Percentiles rank a stretch among this genome's conserved stretches.
phyloP scores from a whole-genome alignment of 2,113 vertebrate genomes.

The Triplophysa dalaica region DNA sequence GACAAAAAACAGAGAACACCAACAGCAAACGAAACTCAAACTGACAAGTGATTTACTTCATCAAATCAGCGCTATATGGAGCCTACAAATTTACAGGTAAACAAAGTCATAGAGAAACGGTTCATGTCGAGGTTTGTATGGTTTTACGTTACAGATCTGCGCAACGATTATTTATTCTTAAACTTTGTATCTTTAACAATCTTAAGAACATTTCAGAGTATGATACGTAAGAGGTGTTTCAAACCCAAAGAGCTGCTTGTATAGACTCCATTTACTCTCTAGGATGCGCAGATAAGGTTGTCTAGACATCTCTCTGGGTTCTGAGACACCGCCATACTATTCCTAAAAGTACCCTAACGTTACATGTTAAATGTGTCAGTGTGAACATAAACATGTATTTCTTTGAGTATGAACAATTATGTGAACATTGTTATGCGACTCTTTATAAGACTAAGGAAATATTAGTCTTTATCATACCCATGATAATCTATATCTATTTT shows the following conservation, averaged over 20 bases:
- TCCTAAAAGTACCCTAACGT: no score
- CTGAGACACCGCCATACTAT: neutral
- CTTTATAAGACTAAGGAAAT: neutral
- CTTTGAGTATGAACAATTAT: no score
- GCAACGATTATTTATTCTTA: neutral
- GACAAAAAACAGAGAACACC: constrained; percentile 11
- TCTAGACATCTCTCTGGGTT: neutral
- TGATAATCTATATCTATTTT: neutral
- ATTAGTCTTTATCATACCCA: neutral
- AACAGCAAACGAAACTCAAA: constrained; percentile 50
- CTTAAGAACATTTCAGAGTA: neutral
- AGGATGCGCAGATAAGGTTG: neutral
- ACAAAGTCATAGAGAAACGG: neutral
- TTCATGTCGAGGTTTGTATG: neutral
- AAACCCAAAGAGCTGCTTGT: neutral
- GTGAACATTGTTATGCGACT: neutral
- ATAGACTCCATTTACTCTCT: neutral
- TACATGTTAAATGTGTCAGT: neutral
- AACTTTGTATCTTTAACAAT: neutral
- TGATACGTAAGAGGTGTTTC: neutral
- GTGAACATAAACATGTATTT: no score
- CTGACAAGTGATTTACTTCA: neutral
- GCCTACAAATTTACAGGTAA: constrained; percentile 74
- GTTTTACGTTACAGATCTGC: neutral
- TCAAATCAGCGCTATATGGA: constrained; percentile 61